phyloP scores from a whole-genome alignment of 1,140 invertebrate species.

The Drosophila malerkotliana region DNA sequence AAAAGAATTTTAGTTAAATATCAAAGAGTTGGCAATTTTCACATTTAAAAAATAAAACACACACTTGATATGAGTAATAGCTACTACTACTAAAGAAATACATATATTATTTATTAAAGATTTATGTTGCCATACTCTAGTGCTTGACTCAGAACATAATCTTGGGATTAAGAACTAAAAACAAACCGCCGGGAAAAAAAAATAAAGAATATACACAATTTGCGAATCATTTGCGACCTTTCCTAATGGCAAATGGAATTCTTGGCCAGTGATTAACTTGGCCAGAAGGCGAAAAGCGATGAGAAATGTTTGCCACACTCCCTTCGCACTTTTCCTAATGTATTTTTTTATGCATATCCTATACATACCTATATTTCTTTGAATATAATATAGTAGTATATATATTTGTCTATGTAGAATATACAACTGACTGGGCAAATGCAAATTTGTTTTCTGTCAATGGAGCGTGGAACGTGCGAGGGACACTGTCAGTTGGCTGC shows the following conservation, averaged over 20 bases:
- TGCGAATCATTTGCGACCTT: conserved; percentile 41
- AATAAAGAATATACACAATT: conserved; percentile 7
- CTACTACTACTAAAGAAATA: not conserved
- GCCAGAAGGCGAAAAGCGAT: not conserved
- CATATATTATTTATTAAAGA: conserved; percentile 19
- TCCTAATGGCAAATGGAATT: conserved; percentile 34
- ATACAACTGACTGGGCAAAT: conserved; percentile 41
- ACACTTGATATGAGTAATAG: conserved; percentile 28
- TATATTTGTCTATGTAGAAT: not conserved
- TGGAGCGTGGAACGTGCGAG: conserved; percentile 62
- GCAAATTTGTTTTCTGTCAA: conserved; percentile 58
- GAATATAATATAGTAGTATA: not conserved
- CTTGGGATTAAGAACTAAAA: conserved; percentile 15
- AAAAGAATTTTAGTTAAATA: conserved; percentile 1
- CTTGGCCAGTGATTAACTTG: conserved; percentile 16
- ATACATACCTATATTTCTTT: not conserved
- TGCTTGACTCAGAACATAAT: conserved; percentile 40
- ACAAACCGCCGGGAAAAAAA: not conserved
- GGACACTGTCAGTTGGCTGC: conserved; percentile 34
- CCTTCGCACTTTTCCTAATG: not conserved
- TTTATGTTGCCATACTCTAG: conserved; percentile 37
- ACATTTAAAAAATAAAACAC: conserved; percentile 12
- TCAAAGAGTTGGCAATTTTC: conserved; percentile 14
- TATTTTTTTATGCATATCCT: not conserved
- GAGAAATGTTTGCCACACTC: not conserved